Conservation (phyloP, 2,888 invertebrate species). For the Epiblema foenella region DNA sequence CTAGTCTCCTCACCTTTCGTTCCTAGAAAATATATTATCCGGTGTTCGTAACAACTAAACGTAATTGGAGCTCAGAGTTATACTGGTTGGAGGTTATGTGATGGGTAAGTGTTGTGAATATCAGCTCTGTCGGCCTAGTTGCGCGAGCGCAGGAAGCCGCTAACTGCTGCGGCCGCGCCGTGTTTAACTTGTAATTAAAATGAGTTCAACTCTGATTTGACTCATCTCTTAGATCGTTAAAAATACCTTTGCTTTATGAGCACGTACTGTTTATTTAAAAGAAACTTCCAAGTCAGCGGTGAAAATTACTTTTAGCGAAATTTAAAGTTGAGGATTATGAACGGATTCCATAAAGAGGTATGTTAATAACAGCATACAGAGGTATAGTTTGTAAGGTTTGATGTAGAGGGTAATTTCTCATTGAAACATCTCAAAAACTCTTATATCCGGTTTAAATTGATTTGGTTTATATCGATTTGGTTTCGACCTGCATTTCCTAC, state of each 20-base stretch:
- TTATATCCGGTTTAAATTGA: too few species aligned
- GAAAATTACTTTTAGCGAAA: too few species aligned
- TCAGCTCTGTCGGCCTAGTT: slow-evolving; percentile 67
- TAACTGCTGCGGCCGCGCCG: slow-evolving; percentile 69
- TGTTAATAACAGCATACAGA: too few species aligned
- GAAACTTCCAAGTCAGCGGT: background rate
- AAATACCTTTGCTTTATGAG: slow-evolving; percentile 21
- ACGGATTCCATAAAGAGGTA: too few species aligned
- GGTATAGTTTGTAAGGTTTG: too few species aligned
- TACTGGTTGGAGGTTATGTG: background rate
- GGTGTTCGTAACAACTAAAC: background rate
- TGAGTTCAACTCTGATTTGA: slow-evolving; percentile 67
- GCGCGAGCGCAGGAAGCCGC: slow-evolving; percentile 73
- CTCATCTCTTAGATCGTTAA: slow-evolving; percentile 51
- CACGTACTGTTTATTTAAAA: slow-evolving; percentile 1
- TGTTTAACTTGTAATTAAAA: slow-evolving; percentile 76
- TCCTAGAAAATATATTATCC: background rate
- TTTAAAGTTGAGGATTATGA: too few species aligned
- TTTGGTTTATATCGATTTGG: too few species aligned
- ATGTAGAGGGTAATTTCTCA: too few species aligned
- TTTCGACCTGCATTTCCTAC: too few species aligned
- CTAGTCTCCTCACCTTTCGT: background rate
- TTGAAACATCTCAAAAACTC: too few species aligned
- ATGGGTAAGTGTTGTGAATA: background rate
- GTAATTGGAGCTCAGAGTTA: background rate